phyloP scores from a whole-genome alignment of 2,888 invertebrate species.

The Teleogryllus oceanicus region DNA sequence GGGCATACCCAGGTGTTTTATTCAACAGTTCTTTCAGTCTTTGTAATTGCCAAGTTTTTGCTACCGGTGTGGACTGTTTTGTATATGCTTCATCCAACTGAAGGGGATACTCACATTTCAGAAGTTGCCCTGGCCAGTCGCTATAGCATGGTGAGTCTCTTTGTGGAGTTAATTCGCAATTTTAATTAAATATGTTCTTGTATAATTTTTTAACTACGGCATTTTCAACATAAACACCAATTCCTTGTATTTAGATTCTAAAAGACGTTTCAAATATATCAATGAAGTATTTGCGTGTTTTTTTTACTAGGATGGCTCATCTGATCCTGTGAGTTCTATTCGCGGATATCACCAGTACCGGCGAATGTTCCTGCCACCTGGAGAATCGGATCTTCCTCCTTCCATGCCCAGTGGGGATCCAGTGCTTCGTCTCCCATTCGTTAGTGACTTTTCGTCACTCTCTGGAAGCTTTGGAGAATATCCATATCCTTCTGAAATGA shows the following conservation, averaged over 20 bases:
- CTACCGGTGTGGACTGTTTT: slow-evolving; percentile 44
- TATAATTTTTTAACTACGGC: background rate
- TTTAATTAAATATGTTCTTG: background rate
- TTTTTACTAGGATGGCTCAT: slow-evolving; percentile 42
- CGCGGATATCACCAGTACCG: slow-evolving; percentile 43
- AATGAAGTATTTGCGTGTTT: background rate
- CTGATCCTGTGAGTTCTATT: slow-evolving; percentile 32
- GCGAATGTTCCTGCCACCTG: slow-evolving; percentile 42
- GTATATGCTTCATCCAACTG: slow-evolving; percentile 43
- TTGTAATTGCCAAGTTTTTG: slow-evolving; percentile 42
- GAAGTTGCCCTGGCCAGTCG: slow-evolving; percentile 45
- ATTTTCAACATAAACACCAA: background rate
- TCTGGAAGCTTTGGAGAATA: slow-evolving; percentile 43
- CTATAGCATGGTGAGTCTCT: slow-evolving; percentile 41
- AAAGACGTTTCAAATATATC: background rate
- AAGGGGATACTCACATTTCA: slow-evolving; percentile 43
- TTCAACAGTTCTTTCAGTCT: slow-evolving; percentile 43
- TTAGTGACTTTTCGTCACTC: slow-evolving; percentile 42
- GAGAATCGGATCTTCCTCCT: slow-evolving; percentile 22
- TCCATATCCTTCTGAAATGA: slow-evolving; percentile 25
- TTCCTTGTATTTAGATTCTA: slow-evolving; percentile 19
- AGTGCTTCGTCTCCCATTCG: slow-evolving; percentile 41
- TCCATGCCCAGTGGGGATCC: slow-evolving; percentile 34
- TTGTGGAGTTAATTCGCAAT: background rate
- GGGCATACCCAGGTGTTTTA: slow-evolving; percentile 49